A percentile compares a stretch with the other conserved stretches of the same genome.
Conservation (phyloP, 2,113 vertebrate genomes). For the Seriola quinqueradiata region DNA sequence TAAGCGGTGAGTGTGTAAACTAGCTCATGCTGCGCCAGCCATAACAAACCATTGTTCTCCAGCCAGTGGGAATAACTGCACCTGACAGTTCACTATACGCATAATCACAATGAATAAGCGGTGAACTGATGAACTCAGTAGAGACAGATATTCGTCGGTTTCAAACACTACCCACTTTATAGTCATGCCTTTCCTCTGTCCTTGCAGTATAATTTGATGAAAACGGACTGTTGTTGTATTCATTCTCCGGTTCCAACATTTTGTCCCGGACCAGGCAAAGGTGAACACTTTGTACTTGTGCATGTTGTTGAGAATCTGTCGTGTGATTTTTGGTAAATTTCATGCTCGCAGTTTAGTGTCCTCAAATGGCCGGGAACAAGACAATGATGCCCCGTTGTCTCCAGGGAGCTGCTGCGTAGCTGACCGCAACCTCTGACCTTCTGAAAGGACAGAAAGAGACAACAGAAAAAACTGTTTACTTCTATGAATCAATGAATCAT, state of each 20-base stretch:
- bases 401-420: neutral
- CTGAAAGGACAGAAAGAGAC: neutral
- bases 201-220: neutral
- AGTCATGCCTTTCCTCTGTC: neutral
- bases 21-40: slow-evolving; percentile 54
- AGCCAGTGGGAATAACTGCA: slow-evolving; percentile 50
- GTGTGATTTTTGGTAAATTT: neutral
- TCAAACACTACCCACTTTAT: neutral
- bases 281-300: neutral
- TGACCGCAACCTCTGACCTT: slow-evolving; percentile 2
- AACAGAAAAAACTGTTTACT: neutral
- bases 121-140: slow-evolving; percentile 17
- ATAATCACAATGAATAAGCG: slow-evolving; percentile 11
- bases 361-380: slow-evolving; percentile 8
- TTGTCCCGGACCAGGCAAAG: neutral
- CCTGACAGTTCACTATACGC: slow-evolving; percentile 40
- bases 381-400: neutral
- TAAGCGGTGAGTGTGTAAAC: slow-evolving; percentile 25
- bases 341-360: neutral
- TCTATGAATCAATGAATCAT: neutral
- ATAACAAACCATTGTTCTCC: slow-evolving; percentile 68
- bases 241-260: neutral
- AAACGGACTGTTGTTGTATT: neutral
- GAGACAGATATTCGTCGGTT: neutral
- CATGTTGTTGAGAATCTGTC: neutral